A percentile compares a stretch with the other conserved stretches of the same genome.
phyloP scores from a whole-genome alignment of 2,888 invertebrate species.

The Drosophila fungiperda region DNA sequence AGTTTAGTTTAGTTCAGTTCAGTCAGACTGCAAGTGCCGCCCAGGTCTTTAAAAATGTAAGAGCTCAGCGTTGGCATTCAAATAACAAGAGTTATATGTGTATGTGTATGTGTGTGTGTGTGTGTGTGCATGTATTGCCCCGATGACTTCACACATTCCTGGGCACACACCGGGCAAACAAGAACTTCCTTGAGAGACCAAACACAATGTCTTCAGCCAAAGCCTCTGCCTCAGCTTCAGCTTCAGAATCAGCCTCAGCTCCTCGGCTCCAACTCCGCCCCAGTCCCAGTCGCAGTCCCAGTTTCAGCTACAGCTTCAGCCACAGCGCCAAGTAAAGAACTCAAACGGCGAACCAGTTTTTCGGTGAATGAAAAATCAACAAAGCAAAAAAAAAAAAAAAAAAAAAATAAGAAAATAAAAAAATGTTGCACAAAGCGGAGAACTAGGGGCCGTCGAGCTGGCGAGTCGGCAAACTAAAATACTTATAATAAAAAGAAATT shows the following conservation, averaged over 20 bases:
- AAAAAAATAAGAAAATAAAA: slow-evolving; percentile 75
- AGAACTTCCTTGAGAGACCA: slow-evolving; percentile 78
- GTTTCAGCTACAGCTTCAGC: slow-evolving; percentile 11
- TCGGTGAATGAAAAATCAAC: slow-evolving; percentile 81
- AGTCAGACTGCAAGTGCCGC: slow-evolving; percentile 67
- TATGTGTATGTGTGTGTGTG: slow-evolving; percentile 3
- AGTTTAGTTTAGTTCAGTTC: slow-evolving; percentile 9
- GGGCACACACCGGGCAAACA: slow-evolving; percentile 61
- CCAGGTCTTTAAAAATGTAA: slow-evolving; percentile 75
- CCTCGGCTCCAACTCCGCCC: slow-evolving; percentile 18
- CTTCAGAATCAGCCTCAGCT: slow-evolving; percentile 23
- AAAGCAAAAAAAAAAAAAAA: slow-evolving; percentile 51
- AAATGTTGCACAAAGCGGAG: slow-evolving; percentile 50
- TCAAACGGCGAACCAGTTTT: slow-evolving; percentile 75
- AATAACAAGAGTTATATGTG: slow-evolving; percentile 46
- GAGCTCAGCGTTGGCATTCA: slow-evolving; percentile 70
- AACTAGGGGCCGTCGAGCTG: slow-evolving; percentile 9
- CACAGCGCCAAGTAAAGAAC: slow-evolving; percentile 55
- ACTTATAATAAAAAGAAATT: slow-evolving; percentile 79
- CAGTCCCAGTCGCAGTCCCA: slow-evolving; percentile 29
- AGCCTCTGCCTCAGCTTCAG: slow-evolving; percentile 10
- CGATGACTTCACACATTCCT: slow-evolving; percentile 80
- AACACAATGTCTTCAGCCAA: slow-evolving; percentile 54
- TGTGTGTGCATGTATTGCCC: slow-evolving; percentile 42
- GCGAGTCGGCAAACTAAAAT: slow-evolving; percentile 61